Conservation (phyloP, 37 sponge, comb jelly and placozoan species). For the Geodia barretti region DNA sequence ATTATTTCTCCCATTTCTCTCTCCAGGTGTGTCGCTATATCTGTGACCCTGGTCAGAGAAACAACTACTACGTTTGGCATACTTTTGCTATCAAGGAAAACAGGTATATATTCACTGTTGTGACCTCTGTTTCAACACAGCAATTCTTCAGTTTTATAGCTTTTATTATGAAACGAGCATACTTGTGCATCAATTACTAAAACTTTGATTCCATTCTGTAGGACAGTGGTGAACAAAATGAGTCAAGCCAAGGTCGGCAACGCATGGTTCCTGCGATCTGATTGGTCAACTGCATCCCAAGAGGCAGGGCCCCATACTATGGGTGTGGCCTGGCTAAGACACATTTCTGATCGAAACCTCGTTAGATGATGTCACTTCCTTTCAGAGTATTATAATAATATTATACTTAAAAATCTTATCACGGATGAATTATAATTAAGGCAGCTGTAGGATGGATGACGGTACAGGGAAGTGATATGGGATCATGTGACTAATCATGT, state of each 20-base stretch:
- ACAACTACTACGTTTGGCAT: slow-evolving; percentile 51
- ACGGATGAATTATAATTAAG: too few relatives aligned
- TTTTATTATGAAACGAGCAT: too few relatives aligned
- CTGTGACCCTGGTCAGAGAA: slow-evolving; percentile 4
- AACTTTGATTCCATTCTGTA: too few relatives aligned
- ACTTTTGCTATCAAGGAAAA: slow-evolving; percentile 37
- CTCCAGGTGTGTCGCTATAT: slow-evolving; percentile 34
- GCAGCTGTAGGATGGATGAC: too few relatives aligned
- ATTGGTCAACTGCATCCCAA: slow-evolving; percentile 20
- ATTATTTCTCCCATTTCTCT: too few relatives aligned
- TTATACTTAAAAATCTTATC: neutral
- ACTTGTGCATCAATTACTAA: too few relatives aligned
- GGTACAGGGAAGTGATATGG: too few relatives aligned
- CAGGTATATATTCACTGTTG: too few relatives aligned
- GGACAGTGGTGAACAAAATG: slow-evolving; percentile 43
- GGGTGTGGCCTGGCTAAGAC: slow-evolving; percentile 13
- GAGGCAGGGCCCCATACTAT: neutral
- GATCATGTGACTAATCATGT: too few relatives aligned
- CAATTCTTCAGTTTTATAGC: too few relatives aligned
- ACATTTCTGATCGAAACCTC: neutral
- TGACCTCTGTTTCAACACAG: too few relatives aligned
- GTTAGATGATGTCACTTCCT: neutral
- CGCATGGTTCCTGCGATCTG: slow-evolving; percentile 33
- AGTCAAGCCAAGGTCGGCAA: slow-evolving; percentile 29
- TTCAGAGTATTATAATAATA: neutral